These are phyloP conservation scores for Hiodon alosoides DNA, from an alignment of 2,113 vertebrate genomes.

Conservation along the genomic window DNA sequence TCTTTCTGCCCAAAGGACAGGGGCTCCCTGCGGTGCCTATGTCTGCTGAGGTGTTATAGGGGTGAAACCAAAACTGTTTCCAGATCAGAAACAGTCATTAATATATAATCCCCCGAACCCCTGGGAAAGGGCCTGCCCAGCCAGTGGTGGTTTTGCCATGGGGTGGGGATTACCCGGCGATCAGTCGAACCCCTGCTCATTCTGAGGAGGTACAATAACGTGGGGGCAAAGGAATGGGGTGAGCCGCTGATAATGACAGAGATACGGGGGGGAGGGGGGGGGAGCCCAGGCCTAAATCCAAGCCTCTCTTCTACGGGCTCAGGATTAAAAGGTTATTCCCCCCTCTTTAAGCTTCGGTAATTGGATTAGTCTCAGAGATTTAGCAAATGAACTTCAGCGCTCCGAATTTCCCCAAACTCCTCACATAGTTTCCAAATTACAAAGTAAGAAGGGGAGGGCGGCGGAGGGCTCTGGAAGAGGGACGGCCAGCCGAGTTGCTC, in stretches of 20 bases:
- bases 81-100: slow-evolving; percentile 66
- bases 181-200: slow-evolving; percentile 62
- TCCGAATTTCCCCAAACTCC: slow-evolving; percentile 48
- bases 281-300: slow-evolving; percentile 56
- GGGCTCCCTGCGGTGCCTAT: too few species aligned
- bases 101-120: slow-evolving; percentile 63
- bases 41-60: slow-evolving; percentile 52
- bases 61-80: slow-evolving; percentile 60
- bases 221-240: slow-evolving; percentile 38
- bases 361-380: slow-evolving; percentile 77
- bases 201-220: slow-evolving; percentile 60
- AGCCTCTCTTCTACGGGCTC: slow-evolving; percentile 62
- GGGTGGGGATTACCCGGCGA: slow-evolving; percentile 39
- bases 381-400: slow-evolving; percentile 66
- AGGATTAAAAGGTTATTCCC: slow-evolving; percentile 71
- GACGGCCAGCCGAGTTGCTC: slow-evolving; percentile 6
- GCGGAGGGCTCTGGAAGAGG: background rate
- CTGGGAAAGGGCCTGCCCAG: slow-evolving; percentile 55
- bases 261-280: slow-evolving; percentile 62
- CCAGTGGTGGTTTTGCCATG: slow-evolving; percentile 64
- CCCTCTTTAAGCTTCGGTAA: slow-evolving; percentile 62
- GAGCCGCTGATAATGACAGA: slow-evolving; percentile 63
- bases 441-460: slow-evolving; percentile 7
- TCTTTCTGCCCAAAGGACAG: too few species aligned
- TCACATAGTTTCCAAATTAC: slow-evolving; percentile 51